Conservation (phyloP, 2,797 vertebrate genomes). For the Tenualosa thibaudeaui region DNA sequence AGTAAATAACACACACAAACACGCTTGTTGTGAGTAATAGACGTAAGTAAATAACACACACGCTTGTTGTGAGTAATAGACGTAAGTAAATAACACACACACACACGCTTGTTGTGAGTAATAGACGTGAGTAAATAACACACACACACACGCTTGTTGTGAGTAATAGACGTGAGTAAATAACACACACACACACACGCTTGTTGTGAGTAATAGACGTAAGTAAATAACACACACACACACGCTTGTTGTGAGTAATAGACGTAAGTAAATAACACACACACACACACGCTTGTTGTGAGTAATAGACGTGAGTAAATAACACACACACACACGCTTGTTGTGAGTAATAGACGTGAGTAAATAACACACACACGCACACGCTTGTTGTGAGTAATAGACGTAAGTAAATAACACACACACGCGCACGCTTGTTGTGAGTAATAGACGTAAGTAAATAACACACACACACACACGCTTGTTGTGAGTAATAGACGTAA, state of each 20-base stretch:
- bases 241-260: slow-evolving; percentile 60
- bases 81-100: slow-evolving; percentile 74
- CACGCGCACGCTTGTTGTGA: no score
- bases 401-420: slow-evolving; percentile 78
- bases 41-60: slow-evolving; percentile 78
- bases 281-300: no score
- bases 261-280: slow-evolving; percentile 80
- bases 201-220: slow-evolving; percentile 79
- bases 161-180: slow-evolving; percentile 87
- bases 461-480: no score
- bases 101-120: no score
- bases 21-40: slow-evolving; percentile 66
- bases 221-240: slow-evolving; percentile 64
- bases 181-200: no score
- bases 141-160: no score
- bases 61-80: slow-evolving; percentile 72
- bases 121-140: slow-evolving; percentile 86
- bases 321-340: no score
- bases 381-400: slow-evolving; percentile 66
- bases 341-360: slow-evolving; percentile 85
- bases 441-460: slow-evolving; percentile 86
- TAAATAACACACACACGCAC: slow-evolving; percentile 42
- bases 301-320: slow-evolving; percentile 87
- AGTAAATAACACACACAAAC: slow-evolving; percentile 63
- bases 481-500: slow-evolving; percentile 82